Evolutionary conservation across 2,888 invertebrate species (phyloP), one percentile per base, ranked within the genome.

Genomic region (Autographa pulchrina): DNA sequence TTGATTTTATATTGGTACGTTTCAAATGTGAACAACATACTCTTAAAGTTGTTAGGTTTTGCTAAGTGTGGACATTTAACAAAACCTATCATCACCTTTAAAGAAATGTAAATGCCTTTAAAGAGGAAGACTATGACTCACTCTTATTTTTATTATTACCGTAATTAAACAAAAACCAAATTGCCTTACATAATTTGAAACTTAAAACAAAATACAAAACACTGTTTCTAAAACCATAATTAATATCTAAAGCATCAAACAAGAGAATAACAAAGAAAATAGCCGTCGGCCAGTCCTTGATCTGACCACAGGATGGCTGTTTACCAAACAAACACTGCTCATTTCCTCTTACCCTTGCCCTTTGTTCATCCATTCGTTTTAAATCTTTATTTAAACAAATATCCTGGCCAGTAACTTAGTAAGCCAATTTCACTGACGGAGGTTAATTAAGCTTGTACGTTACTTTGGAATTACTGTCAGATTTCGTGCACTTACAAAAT

Each of bases 311-410:
- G 54, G 48, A 4, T 48, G 48, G 72, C 61, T 72, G 74, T 74
- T 75, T 77, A 65, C 58, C 72, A 77, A 84, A 75, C 72, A 77
- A 72, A 65, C 62, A 61, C 66, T 77, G 72, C 69, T 77, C 75
- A 69, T 65, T 80, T 81, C 31, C 69, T 41, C 62, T 70, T 41
- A 14, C 59, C 64, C 48, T 80, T 76, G 11, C 61, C 64, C 54
- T 82, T 76, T 82, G 74, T 72, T 67, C 65, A 75, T 43, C 63
- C 68, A 74, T 69, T 72, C 69, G 75, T 69, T 78, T 71, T 72
- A 70, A 80, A 75, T 74, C 63, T 77, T 68, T 75, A 63, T 72
- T 70, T 75, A 71, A 66, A 66, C 68, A 58, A 71, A 68, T 68
- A 77, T 59, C 54, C 62, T 20, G n/a, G 41, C 38, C 20, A 65